These are phyloP conservation scores for Aythya baeri DNA, from an alignment of 2,113 vertebrate genomes.

Conservation along the genomic window DNA sequence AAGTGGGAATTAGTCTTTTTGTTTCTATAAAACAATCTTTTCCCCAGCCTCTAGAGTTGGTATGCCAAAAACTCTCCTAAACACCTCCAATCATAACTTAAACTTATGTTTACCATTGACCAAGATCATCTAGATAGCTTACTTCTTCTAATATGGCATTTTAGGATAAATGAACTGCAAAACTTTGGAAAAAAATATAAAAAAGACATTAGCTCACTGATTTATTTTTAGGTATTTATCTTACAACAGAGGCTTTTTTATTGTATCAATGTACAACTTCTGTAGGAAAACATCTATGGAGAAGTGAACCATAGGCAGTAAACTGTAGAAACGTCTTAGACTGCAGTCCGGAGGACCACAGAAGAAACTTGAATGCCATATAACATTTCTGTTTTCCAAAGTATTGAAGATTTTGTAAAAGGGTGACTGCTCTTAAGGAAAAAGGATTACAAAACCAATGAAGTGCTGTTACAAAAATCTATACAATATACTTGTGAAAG, in stretches of 20 bases:
- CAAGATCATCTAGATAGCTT: background rate
- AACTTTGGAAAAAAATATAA: background rate
- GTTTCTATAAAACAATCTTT: background rate
- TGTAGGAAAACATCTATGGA: background rate
- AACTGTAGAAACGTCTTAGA: background rate
- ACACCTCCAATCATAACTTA: background rate
- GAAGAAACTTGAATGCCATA: background rate
- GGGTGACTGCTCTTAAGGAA: conserved; percentile 1
- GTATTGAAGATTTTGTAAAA: conserved; percentile 4
- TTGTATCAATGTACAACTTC: background rate
- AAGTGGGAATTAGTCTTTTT: background rate
- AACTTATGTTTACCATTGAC: background rate
- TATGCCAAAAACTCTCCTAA: background rate
- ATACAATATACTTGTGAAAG: conserved; percentile 47
- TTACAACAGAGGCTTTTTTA: background rate
- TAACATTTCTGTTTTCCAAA: conserved; percentile 31
- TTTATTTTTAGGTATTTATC: background rate
- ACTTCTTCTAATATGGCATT: background rate
- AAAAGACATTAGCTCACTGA: background rate
- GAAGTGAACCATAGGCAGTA: background rate
- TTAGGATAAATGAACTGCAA: background rate
- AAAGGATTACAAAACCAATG: conserved; percentile 47
- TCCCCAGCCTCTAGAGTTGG: background rate
- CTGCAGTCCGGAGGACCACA: background rate
- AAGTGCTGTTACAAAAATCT: conserved; percentile 58